Base-by-base conservation (phyloP, 2,113 vertebrate genomes). In the Drymodes brunneopygia region DNA sequence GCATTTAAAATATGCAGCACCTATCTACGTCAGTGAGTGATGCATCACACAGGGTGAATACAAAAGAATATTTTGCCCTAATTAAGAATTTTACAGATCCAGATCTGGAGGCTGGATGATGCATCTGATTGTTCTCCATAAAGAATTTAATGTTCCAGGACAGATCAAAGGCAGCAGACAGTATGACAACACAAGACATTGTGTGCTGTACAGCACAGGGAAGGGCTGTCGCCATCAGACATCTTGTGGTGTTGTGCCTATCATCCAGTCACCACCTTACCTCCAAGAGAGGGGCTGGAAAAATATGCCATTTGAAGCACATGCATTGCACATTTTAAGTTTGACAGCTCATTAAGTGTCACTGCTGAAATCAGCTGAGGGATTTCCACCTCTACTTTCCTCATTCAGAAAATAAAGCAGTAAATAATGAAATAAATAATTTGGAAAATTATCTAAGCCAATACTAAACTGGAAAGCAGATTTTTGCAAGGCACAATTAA, bases 1-100 rank as follows among this genome's bases (percentile, higher is more conserved):
- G 66, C 61, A 95, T 97, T 86, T 90, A 77, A 94, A 94, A 88
- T 86, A 74, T 38, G 72, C 92, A 71, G 57, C 64, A 96, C 70
- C 67, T 89, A 42, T 56, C 64, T 90, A 81, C 9, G 12, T 77
- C 82, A 95, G 9, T 36, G 60, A 81, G 40, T 65, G 51, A 73
- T 79, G 57, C n/a, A 65, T 73, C 73, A 86, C 78, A 79, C 36
- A 42, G 33, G 38, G 28, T n/a, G n/a, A 69, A 69, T 33, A 81
- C 72, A 78, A 42, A 85, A 28, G 64, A 93, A 80, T 75, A 82
- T 80, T 93, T 92, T 83, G 47, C 47, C 93, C 79, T 91, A 87
- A 29, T 92, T 97, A 95, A 95, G 81, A 95, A 66, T 81, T 81
- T 86, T 72, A 29, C 62, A 38, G n/a, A 66, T 81, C 31, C 56